Evolutionary conservation across 2,797 vertebrate species (phyloP).

Genomic region (Crax fasciolata): DNA sequence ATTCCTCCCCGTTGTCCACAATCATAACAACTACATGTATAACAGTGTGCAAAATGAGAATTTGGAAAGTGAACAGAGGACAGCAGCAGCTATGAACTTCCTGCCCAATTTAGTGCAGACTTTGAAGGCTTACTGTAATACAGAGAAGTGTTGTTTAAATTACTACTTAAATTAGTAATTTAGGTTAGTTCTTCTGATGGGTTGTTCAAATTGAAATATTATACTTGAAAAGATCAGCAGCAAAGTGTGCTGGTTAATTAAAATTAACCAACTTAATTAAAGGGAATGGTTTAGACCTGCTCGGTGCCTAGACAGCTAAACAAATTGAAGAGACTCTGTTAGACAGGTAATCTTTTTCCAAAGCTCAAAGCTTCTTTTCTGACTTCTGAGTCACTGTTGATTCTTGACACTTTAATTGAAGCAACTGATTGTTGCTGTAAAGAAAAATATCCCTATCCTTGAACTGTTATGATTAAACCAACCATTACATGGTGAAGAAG

Average conservation of each 20-base stretch:
- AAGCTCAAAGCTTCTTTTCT: neutral
- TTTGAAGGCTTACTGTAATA: neutral
- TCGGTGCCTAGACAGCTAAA: neutral
- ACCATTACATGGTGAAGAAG: neutral
- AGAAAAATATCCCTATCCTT: neutral
- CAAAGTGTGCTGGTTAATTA: neutral
- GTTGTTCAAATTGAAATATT: conserved; percentile 7
- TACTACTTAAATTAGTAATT: neutral
- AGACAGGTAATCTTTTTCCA: neutral
- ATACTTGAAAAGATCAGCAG: neutral
- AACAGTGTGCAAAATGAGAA: neutral
- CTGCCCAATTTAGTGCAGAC: neutral
- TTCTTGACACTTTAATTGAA: conserved; percentile 22
- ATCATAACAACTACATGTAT: neutral
- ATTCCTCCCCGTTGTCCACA: neutral
- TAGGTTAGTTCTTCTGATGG: neutral
- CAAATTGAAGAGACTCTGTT: neutral
- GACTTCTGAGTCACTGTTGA: neutral
- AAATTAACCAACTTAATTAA: neutral
- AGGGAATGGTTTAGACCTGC: neutral
- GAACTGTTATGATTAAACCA: neutral
- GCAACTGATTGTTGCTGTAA: neutral
- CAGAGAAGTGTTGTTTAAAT: neutral
- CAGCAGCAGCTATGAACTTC: neutral
- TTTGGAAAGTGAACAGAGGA: neutral